Conservation (phyloP, 2,888 invertebrate genomes). For the Pimpla rufipes region DNA sequence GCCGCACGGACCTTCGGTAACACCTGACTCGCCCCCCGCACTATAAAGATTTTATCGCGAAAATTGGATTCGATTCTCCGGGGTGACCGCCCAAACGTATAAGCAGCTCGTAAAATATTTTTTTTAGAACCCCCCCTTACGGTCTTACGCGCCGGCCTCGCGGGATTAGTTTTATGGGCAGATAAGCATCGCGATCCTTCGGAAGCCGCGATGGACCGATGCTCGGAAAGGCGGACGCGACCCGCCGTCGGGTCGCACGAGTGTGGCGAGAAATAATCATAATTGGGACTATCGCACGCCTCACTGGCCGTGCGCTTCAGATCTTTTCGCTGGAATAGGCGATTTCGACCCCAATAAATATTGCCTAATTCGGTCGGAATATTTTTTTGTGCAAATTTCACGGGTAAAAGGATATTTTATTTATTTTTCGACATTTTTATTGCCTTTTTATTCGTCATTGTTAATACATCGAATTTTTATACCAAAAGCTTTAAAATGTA, state of each 20-base stretch:
- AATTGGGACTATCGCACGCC: slow-evolving; percentile 55
- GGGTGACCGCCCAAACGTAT: slow-evolving; percentile 85
- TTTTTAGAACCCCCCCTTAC: slow-evolving; percentile 77
- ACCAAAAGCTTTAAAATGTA: too few species aligned
- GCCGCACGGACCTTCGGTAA: slow-evolving; percentile 71
- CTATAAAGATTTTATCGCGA: slow-evolving; percentile 84
- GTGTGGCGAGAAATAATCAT: slow-evolving; percentile 57
- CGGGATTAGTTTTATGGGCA: slow-evolving; percentile 83
- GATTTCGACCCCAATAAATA: slow-evolving; percentile 7
- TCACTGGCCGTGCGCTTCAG: slow-evolving; percentile 27
- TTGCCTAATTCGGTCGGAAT: too few species aligned
- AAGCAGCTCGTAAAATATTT: slow-evolving; percentile 85
- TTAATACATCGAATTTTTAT: too few species aligned
- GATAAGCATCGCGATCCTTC: slow-evolving; percentile 81
- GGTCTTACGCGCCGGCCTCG: slow-evolving; percentile 76
- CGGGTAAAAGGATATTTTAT: too few species aligned
- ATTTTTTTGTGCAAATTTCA: too few species aligned
- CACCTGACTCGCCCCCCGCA: slow-evolving; percentile 81
- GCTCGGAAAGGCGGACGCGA: slow-evolving; percentile 33
- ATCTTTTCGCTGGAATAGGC: slow-evolving; percentile 7
- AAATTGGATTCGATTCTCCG: slow-evolving; percentile 84
- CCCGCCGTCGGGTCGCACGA: slow-evolving; percentile 1
- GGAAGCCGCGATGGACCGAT: slow-evolving; percentile 60
- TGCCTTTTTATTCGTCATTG: too few species aligned
- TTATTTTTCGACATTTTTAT: too few species aligned